A percentile compares a stretch with the other conserved stretches of the same genome.
phyloP scores from a whole-genome alignment of 2,113 vertebrate species.

The Toxotes chatareus region DNA sequence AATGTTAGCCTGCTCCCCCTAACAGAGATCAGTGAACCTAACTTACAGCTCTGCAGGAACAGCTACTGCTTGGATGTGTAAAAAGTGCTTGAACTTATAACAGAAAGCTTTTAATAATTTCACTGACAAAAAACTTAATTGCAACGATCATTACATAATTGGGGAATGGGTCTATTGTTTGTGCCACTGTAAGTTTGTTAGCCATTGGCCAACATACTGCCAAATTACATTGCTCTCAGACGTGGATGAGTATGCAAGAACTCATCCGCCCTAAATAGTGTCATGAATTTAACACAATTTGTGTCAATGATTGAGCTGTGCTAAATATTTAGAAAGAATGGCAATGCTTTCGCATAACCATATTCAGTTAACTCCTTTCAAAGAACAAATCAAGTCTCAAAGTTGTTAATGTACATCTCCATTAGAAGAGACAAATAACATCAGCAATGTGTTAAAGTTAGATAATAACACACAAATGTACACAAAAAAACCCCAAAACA shows the following conservation, averaged over 20 bases:
- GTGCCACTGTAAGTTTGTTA: neutral
- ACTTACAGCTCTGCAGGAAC: conserved; percentile 38
- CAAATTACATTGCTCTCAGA: conserved; percentile 25
- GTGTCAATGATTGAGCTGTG: conserved; percentile 26
- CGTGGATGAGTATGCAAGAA: neutral
- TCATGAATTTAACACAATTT: conserved; percentile 29
- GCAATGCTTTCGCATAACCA: neutral
- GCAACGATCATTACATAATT: conserved; percentile 1
- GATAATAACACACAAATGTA: conserved; percentile 34
- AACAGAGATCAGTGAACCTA: conserved; percentile 37
- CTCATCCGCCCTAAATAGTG: conserved; percentile 20
- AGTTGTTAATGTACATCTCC: conserved; percentile 50
- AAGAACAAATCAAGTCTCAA: conserved; percentile 47
- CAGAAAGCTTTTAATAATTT: conserved; percentile 21
- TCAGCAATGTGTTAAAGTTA: conserved; percentile 54
- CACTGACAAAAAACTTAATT: conserved; percentile 11
- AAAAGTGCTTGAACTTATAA: conserved; percentile 23
- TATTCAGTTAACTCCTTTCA: conserved; percentile 54
- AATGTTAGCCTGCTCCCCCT: conserved; percentile 55
- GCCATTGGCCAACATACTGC: neutral
- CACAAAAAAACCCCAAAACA: neutral
- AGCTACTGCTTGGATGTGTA: conserved; percentile 49
- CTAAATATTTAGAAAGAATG: conserved; percentile 27
- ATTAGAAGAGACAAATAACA: conserved; percentile 32
- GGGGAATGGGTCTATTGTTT: neutral